These are phyloP conservation scores for Engystomops pustulosus DNA, from an alignment of 2,113 vertebrate species.

Conservation along the genomic window DNA sequence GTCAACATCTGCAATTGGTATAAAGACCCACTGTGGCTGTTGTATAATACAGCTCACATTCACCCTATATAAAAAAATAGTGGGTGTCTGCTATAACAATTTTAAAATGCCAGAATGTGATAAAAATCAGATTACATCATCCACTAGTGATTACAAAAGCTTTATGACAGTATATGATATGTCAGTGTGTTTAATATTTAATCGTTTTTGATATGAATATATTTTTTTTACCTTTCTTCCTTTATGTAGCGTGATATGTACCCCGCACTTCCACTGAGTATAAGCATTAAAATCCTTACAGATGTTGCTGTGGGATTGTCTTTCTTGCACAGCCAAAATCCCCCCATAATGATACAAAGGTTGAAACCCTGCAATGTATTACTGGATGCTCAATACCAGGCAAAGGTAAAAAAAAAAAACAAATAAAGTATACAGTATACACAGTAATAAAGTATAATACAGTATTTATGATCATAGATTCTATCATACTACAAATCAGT, in stretches of 20 bases:
- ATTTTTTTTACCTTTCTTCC: neutral
- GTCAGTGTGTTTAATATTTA: too few species aligned
- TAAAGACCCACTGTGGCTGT: too few species aligned
- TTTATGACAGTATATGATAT: neutral
- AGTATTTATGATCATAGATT: too few species aligned
- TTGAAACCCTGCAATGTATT: conserved; percentile 76
- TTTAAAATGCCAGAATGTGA: too few species aligned
- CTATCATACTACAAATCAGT: too few species aligned
- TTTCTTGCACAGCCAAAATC: conserved; percentile 67
- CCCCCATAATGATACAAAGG: conserved; percentile 65
- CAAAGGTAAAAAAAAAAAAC: conserved; percentile 69
- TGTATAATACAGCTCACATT: too few species aligned
- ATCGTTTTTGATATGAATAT: too few species aligned
- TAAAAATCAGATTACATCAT: neutral
- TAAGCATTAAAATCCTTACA: conserved; percentile 68
- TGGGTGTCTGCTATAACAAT: too few species aligned
- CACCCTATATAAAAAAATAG: too few species aligned
- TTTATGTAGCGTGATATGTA: conserved; percentile 66
- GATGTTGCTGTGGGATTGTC: conserved; percentile 73
- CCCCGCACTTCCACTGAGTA: conserved; percentile 66
- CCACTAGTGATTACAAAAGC: neutral
- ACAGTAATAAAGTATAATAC: too few species aligned
- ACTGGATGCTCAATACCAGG: conserved; percentile 70
- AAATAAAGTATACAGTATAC: too few species aligned
- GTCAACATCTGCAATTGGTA: too few species aligned